phyloP scores from a whole-genome alignment of 2,797 vertebrate species.

The Epinephelus awoara region DNA sequence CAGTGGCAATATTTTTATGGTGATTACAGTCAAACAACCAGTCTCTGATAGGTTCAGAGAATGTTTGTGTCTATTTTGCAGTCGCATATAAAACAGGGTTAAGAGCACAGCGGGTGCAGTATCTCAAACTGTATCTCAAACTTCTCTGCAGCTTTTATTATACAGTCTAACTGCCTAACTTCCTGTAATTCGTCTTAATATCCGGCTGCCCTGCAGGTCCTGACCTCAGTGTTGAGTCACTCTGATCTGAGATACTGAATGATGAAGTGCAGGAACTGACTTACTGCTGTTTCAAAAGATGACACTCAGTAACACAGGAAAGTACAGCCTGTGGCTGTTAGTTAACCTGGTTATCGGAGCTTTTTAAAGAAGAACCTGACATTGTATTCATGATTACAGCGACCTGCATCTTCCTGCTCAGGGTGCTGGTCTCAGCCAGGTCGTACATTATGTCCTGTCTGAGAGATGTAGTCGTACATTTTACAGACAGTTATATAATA shows the following conservation, averaged over 20 bases:
- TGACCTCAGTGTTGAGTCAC: neutral
- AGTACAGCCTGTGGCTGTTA: neutral
- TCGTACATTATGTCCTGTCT: neutral
- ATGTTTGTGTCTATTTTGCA: too few species aligned
- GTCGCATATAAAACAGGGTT: too few species aligned
- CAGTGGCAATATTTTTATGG: too few species aligned
- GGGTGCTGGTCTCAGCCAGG: neutral
- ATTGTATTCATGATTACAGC: neutral
- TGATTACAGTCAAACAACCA: too few species aligned
- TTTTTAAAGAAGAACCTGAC: neutral
- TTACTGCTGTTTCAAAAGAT: neutral
- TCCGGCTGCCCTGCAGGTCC: neutral
- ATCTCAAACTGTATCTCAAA: too few species aligned
- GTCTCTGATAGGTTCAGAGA: too few species aligned
- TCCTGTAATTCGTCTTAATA: neutral
- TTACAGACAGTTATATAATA: neutral
- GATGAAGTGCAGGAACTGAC: constrained; percentile 13
- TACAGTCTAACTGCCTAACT: neutral
- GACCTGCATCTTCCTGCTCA: neutral
- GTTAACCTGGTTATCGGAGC: neutral
- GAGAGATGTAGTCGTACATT: neutral
- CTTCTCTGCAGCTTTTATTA: neutral
- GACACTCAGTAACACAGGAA: neutral
- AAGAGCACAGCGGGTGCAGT: too few species aligned
- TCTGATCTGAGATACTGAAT: neutral